Evolutionary conservation across 2,113 vertebrate genomes (phyloP).

Genomic region (Catharus bicknelli): DNA sequence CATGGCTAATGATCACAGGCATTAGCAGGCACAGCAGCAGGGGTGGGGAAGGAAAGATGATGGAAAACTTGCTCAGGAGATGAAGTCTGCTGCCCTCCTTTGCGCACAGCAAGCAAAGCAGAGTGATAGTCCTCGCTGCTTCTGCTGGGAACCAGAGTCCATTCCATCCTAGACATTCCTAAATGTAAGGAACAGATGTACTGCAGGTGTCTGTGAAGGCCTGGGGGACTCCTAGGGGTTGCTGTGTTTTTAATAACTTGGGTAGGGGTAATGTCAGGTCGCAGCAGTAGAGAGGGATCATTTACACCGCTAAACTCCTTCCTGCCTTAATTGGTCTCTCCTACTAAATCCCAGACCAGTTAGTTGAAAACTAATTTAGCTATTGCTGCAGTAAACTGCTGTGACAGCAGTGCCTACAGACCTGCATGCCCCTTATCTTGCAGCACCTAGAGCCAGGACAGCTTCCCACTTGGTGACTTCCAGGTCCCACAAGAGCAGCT

Average conservation of each 20-base stretch:
- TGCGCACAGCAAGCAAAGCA: neutral
- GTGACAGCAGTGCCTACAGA: neutral
- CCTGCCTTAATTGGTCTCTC: constrained; percentile 28
- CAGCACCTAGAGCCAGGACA: neutral
- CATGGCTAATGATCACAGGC: neutral
- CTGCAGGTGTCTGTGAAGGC: constrained; percentile 13
- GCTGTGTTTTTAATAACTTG: constrained; percentile 2
- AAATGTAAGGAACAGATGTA: neutral
- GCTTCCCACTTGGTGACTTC: neutral
- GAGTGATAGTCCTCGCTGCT: neutral
- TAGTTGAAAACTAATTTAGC: constrained; percentile 21
- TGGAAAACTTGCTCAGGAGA: constrained; percentile 2
- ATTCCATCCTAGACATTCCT: neutral
- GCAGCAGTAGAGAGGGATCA: neutral
- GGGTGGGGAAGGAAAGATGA: neutral
- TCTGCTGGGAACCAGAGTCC: neutral
- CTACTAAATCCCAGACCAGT: constrained; percentile 29
- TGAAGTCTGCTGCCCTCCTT: neutral
- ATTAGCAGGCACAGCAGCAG: neutral
- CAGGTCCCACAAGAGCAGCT: neutral
- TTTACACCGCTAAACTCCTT: constrained; percentile 12
- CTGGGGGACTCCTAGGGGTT: neutral
- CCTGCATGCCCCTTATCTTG: neutral
- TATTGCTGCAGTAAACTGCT: neutral
- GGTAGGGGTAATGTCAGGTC: constrained; percentile 5